A percentile compares a stretch with the other conserved stretches of the same genome.
phyloP scores from a whole-genome alignment of 2,888 invertebrate species.

The Drosophila pegasa region DNA sequence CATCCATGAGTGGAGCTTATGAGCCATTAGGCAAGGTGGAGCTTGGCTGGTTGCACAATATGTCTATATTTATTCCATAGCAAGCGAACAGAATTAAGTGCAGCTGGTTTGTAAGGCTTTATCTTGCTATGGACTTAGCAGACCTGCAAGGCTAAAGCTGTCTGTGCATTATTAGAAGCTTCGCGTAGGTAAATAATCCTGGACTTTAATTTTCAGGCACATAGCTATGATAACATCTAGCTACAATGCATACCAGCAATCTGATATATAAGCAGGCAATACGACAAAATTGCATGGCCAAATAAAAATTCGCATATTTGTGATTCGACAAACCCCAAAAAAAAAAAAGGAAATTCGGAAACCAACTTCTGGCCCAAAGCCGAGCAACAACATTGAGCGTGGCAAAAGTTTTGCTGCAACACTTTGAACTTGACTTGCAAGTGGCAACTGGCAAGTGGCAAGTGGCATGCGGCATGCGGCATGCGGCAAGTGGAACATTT shows the following conservation, averaged over 20 bases:
- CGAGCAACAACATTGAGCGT: slow-evolving; percentile 26
- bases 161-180: neutral
- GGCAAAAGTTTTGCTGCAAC: slow-evolving; percentile 54
- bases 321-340: slow-evolving; percentile 9
- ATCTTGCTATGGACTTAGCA: neutral
- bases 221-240: neutral
- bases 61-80: neutral
- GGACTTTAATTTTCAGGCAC: too few relatives aligned
- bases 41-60: neutral
- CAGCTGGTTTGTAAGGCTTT: neutral
- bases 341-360: slow-evolving; percentile 2
- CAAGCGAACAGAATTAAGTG: neutral
- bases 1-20: too few relatives aligned
- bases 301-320: slow-evolving; percentile 25
- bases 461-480: slow-evolving; percentile 51
- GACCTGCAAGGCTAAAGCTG: neutral
- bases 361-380: slow-evolving; percentile 25
- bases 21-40: neutral
- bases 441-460: slow-evolving; percentile 25
- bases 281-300: slow-evolving; percentile 15
- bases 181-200: neutral
- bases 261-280: slow-evolving; percentile 6
- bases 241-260: neutral
- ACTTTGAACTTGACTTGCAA: slow-evolving; percentile 50
- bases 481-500: slow-evolving; percentile 50